Evolutionary conservation across 2,113 vertebrate species (phyloP).

Genomic region (Mesitornis unicolor): DNA sequence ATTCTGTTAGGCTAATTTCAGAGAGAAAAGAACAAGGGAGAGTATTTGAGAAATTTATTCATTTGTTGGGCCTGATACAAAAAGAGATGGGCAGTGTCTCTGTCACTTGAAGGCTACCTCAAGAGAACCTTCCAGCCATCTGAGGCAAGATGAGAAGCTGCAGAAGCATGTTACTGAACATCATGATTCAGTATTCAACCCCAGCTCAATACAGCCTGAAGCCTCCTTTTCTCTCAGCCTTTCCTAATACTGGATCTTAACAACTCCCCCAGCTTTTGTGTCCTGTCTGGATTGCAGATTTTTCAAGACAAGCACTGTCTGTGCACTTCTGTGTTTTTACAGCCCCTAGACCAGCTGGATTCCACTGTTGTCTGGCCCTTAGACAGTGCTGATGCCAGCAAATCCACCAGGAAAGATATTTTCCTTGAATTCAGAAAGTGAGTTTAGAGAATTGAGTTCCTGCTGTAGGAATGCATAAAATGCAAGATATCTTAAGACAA

Average conservation of each 20-base stretch:
- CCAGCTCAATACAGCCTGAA: not conserved
- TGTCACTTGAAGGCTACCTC: not conserved
- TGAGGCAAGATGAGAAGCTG: not conserved
- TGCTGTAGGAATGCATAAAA: not conserved
- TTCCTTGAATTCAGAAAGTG: not conserved
- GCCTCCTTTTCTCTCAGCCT: not conserved
- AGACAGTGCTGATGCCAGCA: not conserved
- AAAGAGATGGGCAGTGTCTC: not conserved
- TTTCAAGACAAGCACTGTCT: not conserved
- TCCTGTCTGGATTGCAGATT: not conserved
- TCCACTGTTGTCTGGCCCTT: not conserved
- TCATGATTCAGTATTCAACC: not conserved
- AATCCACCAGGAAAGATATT: not conserved
- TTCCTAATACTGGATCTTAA: not conserved
- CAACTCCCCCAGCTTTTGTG: not conserved
- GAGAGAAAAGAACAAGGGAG: not conserved
- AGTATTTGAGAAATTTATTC: not conserved
- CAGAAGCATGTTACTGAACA: rapidly evolving
- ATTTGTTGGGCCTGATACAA: not conserved
- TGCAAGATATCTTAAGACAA: not conserved
- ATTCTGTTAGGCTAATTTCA: not conserved
- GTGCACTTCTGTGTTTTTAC: not conserved
- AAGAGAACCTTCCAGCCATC: not conserved
- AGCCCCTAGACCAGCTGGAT: not conserved
- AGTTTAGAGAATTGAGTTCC: not conserved